phyloP scores from a whole-genome alignment of 2,888 invertebrate species.

The Lasiommata megera region DNA sequence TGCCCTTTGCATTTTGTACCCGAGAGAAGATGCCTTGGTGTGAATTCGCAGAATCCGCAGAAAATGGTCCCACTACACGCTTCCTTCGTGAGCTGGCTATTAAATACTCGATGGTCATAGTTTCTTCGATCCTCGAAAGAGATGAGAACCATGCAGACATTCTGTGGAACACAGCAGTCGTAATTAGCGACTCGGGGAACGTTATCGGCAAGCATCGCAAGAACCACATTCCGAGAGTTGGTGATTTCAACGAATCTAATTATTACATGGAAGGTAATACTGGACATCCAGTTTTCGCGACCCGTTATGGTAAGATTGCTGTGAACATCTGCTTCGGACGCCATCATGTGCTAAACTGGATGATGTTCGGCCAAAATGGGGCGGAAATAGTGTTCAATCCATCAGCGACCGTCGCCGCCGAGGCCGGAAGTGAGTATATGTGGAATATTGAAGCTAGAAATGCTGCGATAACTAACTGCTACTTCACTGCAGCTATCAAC shows the following conservation, averaged over 20 bases:
- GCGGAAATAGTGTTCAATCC: conserved; percentile 99
- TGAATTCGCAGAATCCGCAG: conserved; percentile 97
- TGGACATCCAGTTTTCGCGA: conserved; percentile 96
- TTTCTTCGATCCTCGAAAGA: conserved; percentile 97
- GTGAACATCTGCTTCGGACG: conserved; percentile 99
- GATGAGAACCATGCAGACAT: conserved; percentile 93
- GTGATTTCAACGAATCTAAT: conserved; percentile 99
- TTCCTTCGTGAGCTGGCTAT: conserved; percentile 90
- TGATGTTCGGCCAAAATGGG: conserved; percentile 98
- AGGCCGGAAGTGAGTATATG: conserved; percentile 91
- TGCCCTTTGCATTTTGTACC: conserved; percentile 99
- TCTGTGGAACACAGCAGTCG: conserved; percentile 98
- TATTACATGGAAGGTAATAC: conserved; percentile 98
- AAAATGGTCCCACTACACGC: conserved; percentile 92
- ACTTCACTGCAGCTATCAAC: conserved; percentile 96
- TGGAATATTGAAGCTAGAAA: conserved; percentile 98
- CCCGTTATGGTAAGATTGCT: conserved; percentile 93
- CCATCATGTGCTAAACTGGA: conserved; percentile 99
- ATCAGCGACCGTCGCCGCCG: conserved; percentile 91
- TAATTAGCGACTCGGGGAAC: conserved; percentile 93
- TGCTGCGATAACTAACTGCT: conserved; percentile 98
- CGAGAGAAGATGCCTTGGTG: conserved; percentile 98
- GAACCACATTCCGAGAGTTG: conserved; percentile 98
- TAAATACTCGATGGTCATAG: conserved; percentile 95
- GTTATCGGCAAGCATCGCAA: conserved; percentile 98